Base-by-base conservation (phyloP, 1,140 invertebrate genomes). In the Drosophila orosa region DNA sequence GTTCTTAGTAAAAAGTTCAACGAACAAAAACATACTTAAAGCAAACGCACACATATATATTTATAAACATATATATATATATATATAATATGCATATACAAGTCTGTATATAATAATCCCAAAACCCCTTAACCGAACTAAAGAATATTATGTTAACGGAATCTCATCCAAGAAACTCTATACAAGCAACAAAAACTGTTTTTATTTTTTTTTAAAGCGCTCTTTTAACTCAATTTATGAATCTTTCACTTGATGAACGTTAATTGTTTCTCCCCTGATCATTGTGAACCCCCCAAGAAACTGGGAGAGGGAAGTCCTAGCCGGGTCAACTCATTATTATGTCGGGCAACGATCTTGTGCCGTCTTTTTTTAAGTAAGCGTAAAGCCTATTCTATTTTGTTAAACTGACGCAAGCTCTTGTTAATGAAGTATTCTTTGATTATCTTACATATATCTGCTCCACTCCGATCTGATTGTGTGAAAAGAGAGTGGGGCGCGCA, bases 341-440 rank as follows among this genome's bases (percentile, higher is more conserved):
- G 78, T 68, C 50, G 65, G 42, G 31, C 37, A 10, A 10, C 35
- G 42, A 58, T 40, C 45, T 5, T 39, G 22, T 71, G 50, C 42
- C 19, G 35, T 39, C 15, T 40, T 22, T 47, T 58, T 58, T 57
- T 33, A 33, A 44, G 29, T 63, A 59, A 59, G 61, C 52, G n/a
- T 22, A 63, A 47, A 31, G 50, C 54, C 58, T 57, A 67, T 59
- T 72, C 66, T 68, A 78, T 61, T 61, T 87, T 87, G 78, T 89
- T 79, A 79, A 76, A 76, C 71, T 80, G 80, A 87, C 84, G 80
- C 76, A 78, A 69, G 89, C 65, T 74, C 52, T 78, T 84, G 84
- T 80, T 87, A 71, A 87, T 80, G 59, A 84, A 83, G 72, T 79
- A 86, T 86, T 87, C 85, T 87, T 83, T 60, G 78, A 84, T 89